phyloP scores from a whole-genome alignment of 2,113 vertebrate genomes.

The Cryptotis parvus region DNA sequence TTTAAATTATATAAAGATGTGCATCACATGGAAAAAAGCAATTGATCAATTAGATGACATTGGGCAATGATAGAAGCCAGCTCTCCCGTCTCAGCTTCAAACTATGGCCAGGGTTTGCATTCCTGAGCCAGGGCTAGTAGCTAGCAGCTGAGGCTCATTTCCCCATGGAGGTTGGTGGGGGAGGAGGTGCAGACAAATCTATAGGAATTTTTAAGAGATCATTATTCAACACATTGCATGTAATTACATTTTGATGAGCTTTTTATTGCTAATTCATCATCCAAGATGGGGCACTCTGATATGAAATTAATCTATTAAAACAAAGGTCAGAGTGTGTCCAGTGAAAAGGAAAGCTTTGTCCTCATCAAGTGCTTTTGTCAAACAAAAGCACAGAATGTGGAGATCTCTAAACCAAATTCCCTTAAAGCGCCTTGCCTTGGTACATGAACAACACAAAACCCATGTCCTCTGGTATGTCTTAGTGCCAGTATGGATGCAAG shows the following conservation, averaged over 20 bases:
- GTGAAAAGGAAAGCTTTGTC: slow-evolving; percentile 57
- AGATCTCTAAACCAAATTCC: slow-evolving; percentile 29
- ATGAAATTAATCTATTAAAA: slow-evolving; percentile 76
- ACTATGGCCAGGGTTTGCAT: neutral
- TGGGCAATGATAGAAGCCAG: slow-evolving; percentile 64
- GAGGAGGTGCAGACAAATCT: slow-evolving; percentile 76
- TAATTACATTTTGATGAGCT: slow-evolving; percentile 85
- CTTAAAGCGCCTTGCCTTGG: neutral
- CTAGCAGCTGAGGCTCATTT: slow-evolving; percentile 53
- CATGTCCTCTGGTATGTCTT: neutral
- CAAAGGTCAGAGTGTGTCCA: slow-evolving; percentile 74
- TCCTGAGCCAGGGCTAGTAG: slow-evolving; percentile 51
- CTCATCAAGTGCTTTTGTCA: slow-evolving; percentile 50
- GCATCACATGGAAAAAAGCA: slow-evolving; percentile 50
- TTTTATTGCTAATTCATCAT: slow-evolving; percentile 83
- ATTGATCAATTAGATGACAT: slow-evolving; percentile 60
- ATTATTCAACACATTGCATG: slow-evolving; percentile 79
- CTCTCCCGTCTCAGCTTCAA: slow-evolving; percentile 10
- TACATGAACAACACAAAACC: neutral
- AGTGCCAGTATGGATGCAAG: neutral
- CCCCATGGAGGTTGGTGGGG: slow-evolving; percentile 22
- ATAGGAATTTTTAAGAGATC: slow-evolving; percentile 79
- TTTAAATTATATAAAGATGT: slow-evolving; percentile 73
- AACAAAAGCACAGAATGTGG: slow-evolving; percentile 42
- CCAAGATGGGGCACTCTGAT: slow-evolving; percentile 74